These are phyloP conservation scores for Harpagus bidentatus DNA, from an alignment of 2,113 vertebrate species.

Conservation along the genomic window DNA sequence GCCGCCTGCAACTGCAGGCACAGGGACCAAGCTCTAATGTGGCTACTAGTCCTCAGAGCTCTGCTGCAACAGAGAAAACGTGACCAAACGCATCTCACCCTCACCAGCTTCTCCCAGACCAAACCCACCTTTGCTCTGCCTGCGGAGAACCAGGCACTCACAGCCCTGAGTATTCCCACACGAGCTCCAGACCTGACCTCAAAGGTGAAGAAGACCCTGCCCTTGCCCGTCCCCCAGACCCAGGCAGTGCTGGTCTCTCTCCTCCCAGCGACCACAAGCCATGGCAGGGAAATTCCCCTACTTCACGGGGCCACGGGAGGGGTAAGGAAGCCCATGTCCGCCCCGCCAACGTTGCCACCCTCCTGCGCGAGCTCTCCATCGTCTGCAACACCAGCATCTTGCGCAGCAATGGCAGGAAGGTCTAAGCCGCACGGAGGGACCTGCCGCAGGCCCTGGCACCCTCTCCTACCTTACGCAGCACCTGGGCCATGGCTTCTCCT, in stretches of 20 bases:
- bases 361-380: accelerated
- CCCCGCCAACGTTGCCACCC: background rate
- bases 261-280: background rate
- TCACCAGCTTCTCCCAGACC: background rate
- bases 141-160: background rate
- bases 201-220: background rate
- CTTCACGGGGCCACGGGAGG: accelerated
- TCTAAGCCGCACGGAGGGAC: background rate
- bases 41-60: background rate
- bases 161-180: accelerated
- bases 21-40: background rate
- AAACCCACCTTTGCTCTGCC: background rate
- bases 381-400: accelerated
- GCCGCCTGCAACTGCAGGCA: background rate
- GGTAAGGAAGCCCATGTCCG: background rate
- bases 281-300: background rate
- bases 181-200: background rate
- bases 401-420: background rate
- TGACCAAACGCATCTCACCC: background rate
- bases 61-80: background rate
- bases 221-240: background rate
- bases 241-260: background rate
- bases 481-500: constrained; percentile 22
- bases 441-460: accelerated
- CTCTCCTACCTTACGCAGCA: constrained; percentile 46